Conservation (phyloP, 2,797 vertebrate genomes). For the Apodemus agrarius region DNA sequence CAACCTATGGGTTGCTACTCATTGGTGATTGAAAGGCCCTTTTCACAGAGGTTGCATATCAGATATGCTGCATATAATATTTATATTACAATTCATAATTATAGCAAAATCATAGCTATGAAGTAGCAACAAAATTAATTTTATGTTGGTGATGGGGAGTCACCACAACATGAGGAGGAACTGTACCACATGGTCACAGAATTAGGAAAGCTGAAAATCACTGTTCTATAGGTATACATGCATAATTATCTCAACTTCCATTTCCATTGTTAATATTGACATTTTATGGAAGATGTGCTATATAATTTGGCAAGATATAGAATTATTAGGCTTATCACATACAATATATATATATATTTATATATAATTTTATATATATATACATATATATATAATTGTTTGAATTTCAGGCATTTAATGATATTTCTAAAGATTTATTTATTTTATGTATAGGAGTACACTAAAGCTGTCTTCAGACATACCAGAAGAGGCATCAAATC, state of each 20-base stretch:
- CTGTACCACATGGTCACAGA: background rate
- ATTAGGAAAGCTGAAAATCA: background rate
- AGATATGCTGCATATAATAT: background rate
- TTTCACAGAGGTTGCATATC: background rate
- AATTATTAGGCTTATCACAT: constrained; percentile 1
- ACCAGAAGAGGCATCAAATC: too few relatives aligned
- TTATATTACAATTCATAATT: background rate
- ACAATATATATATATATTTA: too few relatives aligned
- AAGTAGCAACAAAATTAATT: background rate
- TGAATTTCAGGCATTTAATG: background rate
- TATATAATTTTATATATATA: too few relatives aligned
- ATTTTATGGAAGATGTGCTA: background rate
- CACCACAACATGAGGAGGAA: background rate
- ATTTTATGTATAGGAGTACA: too few relatives aligned
- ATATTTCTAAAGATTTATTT: background rate
- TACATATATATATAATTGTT: background rate
- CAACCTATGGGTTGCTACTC: background rate
- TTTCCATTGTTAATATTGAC: background rate
- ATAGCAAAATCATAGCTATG: background rate
- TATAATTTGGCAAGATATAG: background rate
- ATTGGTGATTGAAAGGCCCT: background rate
- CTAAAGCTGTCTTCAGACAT: too few relatives aligned
- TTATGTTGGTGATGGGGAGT: background rate
- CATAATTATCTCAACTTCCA: background rate
- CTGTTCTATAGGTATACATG: background rate